These are phyloP conservation scores for Drosophila orosa DNA, from an alignment of 1,140 invertebrate species.

Conservation along the genomic window DNA sequence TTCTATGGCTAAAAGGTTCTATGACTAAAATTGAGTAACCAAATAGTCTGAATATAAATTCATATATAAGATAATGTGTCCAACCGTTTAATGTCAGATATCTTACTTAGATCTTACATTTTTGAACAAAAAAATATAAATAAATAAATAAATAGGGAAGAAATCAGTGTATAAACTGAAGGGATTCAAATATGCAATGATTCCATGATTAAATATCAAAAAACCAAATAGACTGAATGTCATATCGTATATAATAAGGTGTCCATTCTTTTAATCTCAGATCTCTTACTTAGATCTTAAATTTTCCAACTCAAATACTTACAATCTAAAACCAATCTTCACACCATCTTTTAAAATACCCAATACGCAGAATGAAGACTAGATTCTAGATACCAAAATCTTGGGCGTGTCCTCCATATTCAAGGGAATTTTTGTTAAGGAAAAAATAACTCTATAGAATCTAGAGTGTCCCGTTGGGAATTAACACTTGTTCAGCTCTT, in stretches of 20 bases:
- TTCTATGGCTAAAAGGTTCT: no score
- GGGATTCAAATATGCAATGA: neutral
- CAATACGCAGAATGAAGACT: neutral
- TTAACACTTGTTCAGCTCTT: constrained; percentile 44
- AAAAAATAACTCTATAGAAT: neutral
- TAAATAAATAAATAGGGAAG: no score
- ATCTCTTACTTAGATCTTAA: neutral
- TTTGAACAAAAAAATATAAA: no score
- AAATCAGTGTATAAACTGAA: neutral
- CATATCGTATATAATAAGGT: neutral
- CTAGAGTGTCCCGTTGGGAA: constrained; percentile 35
- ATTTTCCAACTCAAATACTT: neutral
- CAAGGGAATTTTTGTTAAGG: constrained; percentile 8
- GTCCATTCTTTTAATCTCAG: neutral
- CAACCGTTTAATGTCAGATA: no score
- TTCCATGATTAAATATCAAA: neutral
- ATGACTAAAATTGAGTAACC: no score
- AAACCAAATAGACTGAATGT: neutral
- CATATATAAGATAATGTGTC: no score
- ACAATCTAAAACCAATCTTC: constrained; percentile 5
- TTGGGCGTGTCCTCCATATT: constrained; percentile 33
- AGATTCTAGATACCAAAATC: constrained; percentile 12
- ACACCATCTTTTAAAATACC: constrained; percentile 7
- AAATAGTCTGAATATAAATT: no score
- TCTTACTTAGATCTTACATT: no score